A percentile compares a stretch with the other conserved stretches of the same genome.
phyloP scores from a whole-genome alignment of 2,888 invertebrate species.

The Synanthedon myopaeformis region DNA sequence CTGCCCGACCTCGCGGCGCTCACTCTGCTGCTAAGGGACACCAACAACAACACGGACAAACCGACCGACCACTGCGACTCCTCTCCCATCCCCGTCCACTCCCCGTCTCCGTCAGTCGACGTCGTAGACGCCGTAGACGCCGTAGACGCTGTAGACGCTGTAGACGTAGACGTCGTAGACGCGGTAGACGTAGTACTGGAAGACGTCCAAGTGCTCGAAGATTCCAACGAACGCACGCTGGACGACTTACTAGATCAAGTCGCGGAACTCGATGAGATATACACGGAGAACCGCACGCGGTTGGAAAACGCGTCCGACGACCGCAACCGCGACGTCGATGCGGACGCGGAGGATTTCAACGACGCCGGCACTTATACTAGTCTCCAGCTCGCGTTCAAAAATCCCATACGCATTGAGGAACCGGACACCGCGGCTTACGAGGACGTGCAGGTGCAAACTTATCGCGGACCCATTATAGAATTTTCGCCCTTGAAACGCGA shows the following conservation, averaged over 20 bases:
- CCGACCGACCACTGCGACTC: conserved; percentile 8
- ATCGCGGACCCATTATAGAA: conserved; percentile 66
- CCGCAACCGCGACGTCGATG: conserved; percentile 29
- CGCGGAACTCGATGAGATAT: conserved; percentile 84
- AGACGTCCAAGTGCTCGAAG: conserved; percentile 14
- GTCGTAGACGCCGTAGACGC: conserved; percentile 15
- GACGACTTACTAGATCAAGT: conserved; percentile 82
- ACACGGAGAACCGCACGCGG: conserved; percentile 77
- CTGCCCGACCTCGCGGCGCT: conserved; percentile 74
- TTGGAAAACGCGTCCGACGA: conserved; percentile 51
- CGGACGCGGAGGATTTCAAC: conserved; percentile 76
- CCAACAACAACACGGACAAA: conserved; percentile 25
- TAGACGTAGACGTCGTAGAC: too few relatives aligned
- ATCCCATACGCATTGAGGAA: conserved; percentile 75
- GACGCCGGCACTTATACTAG: conserved; percentile 87
- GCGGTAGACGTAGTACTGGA: conserved; percentile 10
- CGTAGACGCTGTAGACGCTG: too few relatives aligned
- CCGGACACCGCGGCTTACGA: conserved; percentile 67
- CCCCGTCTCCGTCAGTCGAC: conserved; percentile 15
- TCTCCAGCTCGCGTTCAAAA: conserved; percentile 86
- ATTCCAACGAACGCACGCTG: conserved; percentile 72
- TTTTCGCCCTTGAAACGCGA: conserved; percentile 66
- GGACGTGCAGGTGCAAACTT: conserved; percentile 66
- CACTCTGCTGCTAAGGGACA: conserved; percentile 16
- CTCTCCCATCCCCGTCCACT: conserved; percentile 3